A percentile compares a stretch with the other conserved stretches of the same genome.
phyloP scores from a whole-genome alignment of 2,888 invertebrate genomes.

The Agrotis segetum region DNA sequence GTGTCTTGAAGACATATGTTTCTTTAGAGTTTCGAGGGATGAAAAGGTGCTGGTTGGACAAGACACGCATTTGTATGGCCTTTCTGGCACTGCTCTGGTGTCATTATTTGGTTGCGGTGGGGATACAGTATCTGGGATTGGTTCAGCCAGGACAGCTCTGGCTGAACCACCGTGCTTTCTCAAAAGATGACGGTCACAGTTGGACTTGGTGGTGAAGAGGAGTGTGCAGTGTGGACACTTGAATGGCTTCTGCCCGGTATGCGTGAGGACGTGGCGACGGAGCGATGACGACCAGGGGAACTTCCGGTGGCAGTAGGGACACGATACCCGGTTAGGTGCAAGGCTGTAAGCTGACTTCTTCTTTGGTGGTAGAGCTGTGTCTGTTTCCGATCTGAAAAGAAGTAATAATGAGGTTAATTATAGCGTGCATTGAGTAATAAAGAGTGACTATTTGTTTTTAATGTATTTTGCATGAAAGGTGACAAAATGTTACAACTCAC shows the following conservation, averaged over 20 bases:
- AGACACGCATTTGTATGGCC: slow-evolving; percentile 94
- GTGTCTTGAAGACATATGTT: slow-evolving; percentile 94
- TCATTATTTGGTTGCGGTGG: slow-evolving; percentile 79
- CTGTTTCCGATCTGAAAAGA: slow-evolving; percentile 92
- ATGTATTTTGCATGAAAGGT: background rate
- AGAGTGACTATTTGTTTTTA: too few species aligned
- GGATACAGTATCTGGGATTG: slow-evolving; percentile 78
- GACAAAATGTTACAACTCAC: slow-evolving; percentile 82
- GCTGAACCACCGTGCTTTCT: slow-evolving; percentile 94
- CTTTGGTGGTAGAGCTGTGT: slow-evolving; percentile 92
- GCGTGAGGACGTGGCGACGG: slow-evolving; percentile 98
- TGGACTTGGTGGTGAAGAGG: slow-evolving; percentile 98
- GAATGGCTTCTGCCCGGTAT: slow-evolving; percentile 99
- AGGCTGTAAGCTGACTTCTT: slow-evolving; percentile 98
- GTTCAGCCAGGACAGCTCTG: slow-evolving; percentile 84
- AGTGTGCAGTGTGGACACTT: slow-evolving; percentile 98
- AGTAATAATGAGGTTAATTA: slow-evolving; percentile 18
- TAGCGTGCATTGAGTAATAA: background rate
- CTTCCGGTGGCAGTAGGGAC: slow-evolving; percentile 97
- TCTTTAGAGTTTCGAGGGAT: slow-evolving; percentile 94
- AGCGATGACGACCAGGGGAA: slow-evolving; percentile 99
- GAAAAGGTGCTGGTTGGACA: slow-evolving; percentile 96
- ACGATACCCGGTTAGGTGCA: slow-evolving; percentile 98
- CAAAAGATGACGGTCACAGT: slow-evolving; percentile 98
- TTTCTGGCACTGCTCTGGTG: slow-evolving; percentile 93